phyloP scores from a whole-genome alignment of 2,113 vertebrate species.

The Cichladusa arquata region DNA sequence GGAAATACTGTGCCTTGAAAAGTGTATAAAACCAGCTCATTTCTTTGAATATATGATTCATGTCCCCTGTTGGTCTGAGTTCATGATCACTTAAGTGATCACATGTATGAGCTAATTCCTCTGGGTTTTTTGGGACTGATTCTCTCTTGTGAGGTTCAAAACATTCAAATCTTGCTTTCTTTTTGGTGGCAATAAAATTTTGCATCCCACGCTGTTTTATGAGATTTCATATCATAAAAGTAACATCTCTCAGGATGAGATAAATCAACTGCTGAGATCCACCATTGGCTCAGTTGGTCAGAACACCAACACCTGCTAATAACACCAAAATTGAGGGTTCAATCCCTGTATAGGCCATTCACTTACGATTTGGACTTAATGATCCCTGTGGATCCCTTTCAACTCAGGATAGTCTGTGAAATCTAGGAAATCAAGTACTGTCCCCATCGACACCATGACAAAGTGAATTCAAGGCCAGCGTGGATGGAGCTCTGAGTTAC shows the following conservation, averaged over 20 bases:
- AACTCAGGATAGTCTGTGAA: not conserved
- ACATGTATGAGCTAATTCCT: not conserved
- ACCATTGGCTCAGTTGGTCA: rapidly evolving
- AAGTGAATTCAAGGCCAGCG: not conserved
- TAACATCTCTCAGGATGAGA: not conserved
- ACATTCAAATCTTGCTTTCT: not conserved
- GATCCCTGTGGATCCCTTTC: not conserved
- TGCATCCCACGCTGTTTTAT: not conserved
- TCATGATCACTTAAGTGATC: not conserved
- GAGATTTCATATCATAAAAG: not conserved
- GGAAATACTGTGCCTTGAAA: not conserved
- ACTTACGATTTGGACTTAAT: rapidly evolving
- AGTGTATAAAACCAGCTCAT: rapidly evolving
- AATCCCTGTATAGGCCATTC: no score
- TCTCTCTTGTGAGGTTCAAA: not conserved
- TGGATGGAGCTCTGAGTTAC: not conserved
- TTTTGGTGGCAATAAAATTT: not conserved
- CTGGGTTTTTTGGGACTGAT: not conserved
- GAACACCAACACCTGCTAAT: not conserved
- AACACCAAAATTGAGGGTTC: not conserved
- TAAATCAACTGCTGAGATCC: not conserved
- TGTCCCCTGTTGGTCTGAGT: not conserved
- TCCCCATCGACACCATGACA: not conserved
- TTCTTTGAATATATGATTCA: not conserved
- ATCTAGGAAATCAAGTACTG: not conserved